Percentiles rank a stretch among this genome's conserved stretches.
These are phyloP conservation scores for Stomatorhinus ivindoensis DNA, from an alignment of 2,113 vertebrate species.

Conservation along the genomic window DNA sequence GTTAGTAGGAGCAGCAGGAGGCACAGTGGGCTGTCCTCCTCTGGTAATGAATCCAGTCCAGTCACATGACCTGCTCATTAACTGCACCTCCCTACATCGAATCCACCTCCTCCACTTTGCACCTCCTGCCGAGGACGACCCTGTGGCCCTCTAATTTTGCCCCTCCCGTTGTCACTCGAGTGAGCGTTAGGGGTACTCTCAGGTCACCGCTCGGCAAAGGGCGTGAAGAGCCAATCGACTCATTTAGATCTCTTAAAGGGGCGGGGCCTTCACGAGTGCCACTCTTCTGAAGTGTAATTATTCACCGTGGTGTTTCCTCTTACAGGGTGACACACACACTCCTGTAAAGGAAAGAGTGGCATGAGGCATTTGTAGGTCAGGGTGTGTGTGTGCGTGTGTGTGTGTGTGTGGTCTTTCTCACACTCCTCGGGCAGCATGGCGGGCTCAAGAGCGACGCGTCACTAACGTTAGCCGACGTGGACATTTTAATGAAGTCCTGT, in stretches of 20 bases:
- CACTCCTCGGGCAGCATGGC: neutral
- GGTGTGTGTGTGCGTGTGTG: neutral
- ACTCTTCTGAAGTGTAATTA: constrained; percentile 1
- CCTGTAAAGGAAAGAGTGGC: neutral
- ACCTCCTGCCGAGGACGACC: neutral
- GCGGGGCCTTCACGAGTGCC: neutral
- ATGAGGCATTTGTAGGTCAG: neutral
- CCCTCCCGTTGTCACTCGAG: neutral
- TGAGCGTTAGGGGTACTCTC: neutral
- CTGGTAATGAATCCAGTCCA: neutral
- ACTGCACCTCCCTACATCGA: neutral
- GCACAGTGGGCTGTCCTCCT: neutral
- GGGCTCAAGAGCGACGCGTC: neutral
- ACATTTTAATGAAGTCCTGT: constrained; percentile 50
- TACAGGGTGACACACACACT: neutral
- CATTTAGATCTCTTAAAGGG: neutral
- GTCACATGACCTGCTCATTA: neutral
- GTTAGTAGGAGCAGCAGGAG: neutral
- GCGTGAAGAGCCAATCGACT: neutral
- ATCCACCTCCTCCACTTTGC: neutral
- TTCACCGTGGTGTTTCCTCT: neutral
- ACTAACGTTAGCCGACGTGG: neutral
- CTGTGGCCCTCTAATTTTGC: neutral
- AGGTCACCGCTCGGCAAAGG: neutral
- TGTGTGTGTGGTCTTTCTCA: neutral